phyloP scores from a whole-genome alignment of 37 sponge, comb jelly and placozoan genomes.

The Beroe forskalii region DNA sequence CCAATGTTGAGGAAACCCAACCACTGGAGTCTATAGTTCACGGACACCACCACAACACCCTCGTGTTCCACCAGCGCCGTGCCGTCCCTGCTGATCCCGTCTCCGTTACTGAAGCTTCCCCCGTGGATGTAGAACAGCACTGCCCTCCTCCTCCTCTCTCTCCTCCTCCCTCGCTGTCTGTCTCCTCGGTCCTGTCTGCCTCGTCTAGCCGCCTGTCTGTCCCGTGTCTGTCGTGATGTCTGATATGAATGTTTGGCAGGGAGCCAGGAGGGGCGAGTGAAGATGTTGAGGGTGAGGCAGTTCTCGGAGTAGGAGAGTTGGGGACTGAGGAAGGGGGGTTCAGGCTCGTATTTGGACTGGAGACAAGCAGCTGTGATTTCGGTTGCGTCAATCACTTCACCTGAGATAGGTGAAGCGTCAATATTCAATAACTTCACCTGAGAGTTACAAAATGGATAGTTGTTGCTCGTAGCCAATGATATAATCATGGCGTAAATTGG shows the following conservation, averaged over 20 bases:
- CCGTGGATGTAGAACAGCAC: slow-evolving; percentile 67
- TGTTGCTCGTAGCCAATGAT: no score
- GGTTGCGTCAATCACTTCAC: slow-evolving; percentile 10
- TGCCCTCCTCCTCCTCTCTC: not conserved
- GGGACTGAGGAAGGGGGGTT: slow-evolving; percentile 13
- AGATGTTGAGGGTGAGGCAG: slow-evolving; percentile 64
- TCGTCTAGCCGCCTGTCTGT: not conserved
- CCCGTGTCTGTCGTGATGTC: not conserved
- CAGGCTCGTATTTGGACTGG: not conserved
- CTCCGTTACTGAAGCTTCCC: slow-evolving; percentile 62
- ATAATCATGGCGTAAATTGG: no score
- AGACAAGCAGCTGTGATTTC: not conserved
- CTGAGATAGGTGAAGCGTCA: no score
- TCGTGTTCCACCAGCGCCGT: not conserved
- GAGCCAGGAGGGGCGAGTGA: slow-evolving; percentile 24
- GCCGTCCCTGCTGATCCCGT: slow-evolving; percentile 62
- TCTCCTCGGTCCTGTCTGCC: not conserved
- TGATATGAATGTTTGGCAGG: not conserved
- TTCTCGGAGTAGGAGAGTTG: slow-evolving; percentile 52
- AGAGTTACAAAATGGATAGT: no score
- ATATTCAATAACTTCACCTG: no score
- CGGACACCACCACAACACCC: slow-evolving; percentile 51
- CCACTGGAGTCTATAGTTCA: slow-evolving; percentile 43
- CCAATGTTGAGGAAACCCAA: slow-evolving; percentile 12
- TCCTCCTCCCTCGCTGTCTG: not conserved